Conservation (phyloP, 2,113 vertebrate species). For the Bombycilla garrulus region DNA sequence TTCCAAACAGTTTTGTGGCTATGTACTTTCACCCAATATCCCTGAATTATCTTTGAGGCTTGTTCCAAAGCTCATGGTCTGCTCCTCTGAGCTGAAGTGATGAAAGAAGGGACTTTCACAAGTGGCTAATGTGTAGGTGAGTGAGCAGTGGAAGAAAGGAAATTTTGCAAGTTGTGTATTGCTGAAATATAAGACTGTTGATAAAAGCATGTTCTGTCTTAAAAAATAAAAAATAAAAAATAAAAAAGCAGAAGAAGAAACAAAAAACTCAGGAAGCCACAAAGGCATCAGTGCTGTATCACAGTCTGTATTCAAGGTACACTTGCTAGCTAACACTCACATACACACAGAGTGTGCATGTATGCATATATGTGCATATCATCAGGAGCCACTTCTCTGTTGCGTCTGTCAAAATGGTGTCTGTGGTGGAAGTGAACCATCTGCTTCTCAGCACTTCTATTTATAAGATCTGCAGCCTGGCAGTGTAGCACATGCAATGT, state of each 20-base stretch:
- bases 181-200: not conserved
- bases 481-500: conserved; percentile 28
- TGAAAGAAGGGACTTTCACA: not conserved
- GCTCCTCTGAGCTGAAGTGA: not conserved
- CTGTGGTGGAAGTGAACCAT: conserved; percentile 39
- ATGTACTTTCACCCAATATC: not conserved
- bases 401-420: conserved; percentile 50
- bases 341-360: not conserved
- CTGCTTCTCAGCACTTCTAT: conserved; percentile 48
- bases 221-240: not conserved
- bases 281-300: not conserved
- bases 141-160: not conserved
- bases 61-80: not conserved
- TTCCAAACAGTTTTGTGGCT: not conserved
- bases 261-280: not conserved
- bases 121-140: not conserved
- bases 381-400: conserved; percentile 31
- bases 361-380: conserved; percentile 1
- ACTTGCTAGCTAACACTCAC: not conserved
- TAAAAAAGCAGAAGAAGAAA: not conserved
- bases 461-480: conserved; percentile 32
- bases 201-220: not conserved
- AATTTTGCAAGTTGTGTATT: not conserved
- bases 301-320: not conserved
- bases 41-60: not conserved